Percentiles rank a stretch among this genome's conserved stretches.
phyloP scores from a whole-genome alignment of 1,140 invertebrate species.

The Drosophila sproati region DNA sequence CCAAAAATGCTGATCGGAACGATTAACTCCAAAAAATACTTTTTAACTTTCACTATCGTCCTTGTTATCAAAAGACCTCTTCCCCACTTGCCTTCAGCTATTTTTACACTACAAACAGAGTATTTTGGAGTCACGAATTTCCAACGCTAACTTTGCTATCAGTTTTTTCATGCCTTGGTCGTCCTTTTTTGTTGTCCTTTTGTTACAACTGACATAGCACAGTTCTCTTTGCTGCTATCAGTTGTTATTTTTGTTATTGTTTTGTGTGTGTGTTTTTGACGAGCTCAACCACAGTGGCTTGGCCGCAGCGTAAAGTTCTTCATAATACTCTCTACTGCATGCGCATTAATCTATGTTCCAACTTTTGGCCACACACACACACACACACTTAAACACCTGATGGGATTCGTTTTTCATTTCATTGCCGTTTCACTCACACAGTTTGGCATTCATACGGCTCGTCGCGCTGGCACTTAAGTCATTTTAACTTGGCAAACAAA shows the following conservation, averaged over 20 bases:
- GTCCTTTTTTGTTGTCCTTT: slow-evolving; percentile 27
- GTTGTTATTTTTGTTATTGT: not conserved
- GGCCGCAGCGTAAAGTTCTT: slow-evolving; percentile 38
- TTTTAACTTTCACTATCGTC: too few species aligned
- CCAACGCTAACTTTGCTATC: not conserved
- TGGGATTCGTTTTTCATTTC: slow-evolving; percentile 3
- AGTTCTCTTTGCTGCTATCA: slow-evolving; percentile 1
- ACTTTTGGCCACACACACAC: slow-evolving; percentile 21
- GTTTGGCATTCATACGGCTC: slow-evolving; percentile 67
- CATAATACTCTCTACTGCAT: slow-evolving; percentile 65
- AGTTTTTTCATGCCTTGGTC: slow-evolving; percentile 30
- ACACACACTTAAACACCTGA: slow-evolving; percentile 6
- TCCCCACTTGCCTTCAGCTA: too few species aligned
- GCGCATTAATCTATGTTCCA: slow-evolving; percentile 69
- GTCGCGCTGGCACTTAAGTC: slow-evolving; percentile 73
- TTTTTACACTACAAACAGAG: not conserved
- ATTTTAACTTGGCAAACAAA: slow-evolving; percentile 71
- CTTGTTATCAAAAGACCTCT: too few species aligned
- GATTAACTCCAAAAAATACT: too few species aligned
- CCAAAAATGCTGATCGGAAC: too few species aligned
- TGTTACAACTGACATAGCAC: slow-evolving; percentile 45
- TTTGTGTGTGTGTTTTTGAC: not conserved
- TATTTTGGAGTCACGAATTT: not conserved
- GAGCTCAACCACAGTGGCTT: slow-evolving; percentile 20
- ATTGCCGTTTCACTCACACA: slow-evolving; percentile 17